Percentiles rank a stretch among this genome's conserved stretches.
Evolutionary conservation across 1,140 invertebrate species (phyloP).

Genomic region (Dreissena polymorpha): DNA sequence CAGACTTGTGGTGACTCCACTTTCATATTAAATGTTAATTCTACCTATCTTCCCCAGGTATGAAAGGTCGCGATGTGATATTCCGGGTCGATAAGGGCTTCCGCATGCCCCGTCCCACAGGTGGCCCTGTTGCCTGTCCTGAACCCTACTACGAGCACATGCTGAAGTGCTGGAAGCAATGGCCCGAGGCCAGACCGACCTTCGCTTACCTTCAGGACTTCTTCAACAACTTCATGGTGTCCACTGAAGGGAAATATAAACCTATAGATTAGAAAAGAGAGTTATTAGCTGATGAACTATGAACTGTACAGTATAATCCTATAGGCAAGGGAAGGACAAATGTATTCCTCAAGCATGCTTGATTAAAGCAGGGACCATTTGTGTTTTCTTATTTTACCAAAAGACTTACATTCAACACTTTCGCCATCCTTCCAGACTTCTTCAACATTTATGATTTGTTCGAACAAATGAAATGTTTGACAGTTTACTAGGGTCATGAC

Average conservation of each 20-base stretch:
- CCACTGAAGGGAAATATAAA: conserved; percentile 93
- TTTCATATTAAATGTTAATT: background rate
- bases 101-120: conserved; percentile 91
- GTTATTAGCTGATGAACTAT: background rate
- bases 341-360: too few relatives aligned
- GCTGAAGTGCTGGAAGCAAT: conserved; percentile 81
- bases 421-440: too few relatives aligned
- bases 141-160: conserved; percentile 89
- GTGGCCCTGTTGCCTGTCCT: conserved; percentile 83
- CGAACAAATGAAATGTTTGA: too few relatives aligned
- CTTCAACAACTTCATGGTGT: conserved; percentile 98
- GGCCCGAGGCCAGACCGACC: conserved; percentile 96
- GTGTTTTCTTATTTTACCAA: too few relatives aligned
- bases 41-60: conserved; percentile 62
- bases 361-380: too few relatives aligned
- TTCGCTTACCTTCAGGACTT: conserved; percentile 99
- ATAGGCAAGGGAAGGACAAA: too few relatives aligned
- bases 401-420: too few relatives aligned
- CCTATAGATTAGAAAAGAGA: conserved; percentile 54
- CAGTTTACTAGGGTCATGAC: too few relatives aligned
- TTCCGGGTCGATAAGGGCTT: conserved; percentile 97
- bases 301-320: too few relatives aligned
- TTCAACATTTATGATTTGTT: too few relatives aligned
- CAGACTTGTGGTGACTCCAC: too few relatives aligned
- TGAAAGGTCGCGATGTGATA: conserved; percentile 91